Percentiles rank a stretch among this genome's conserved stretches.
These are phyloP conservation scores for Agraylea sexmaculata DNA, from an alignment of 1,140 invertebrate genomes.

Conservation along the genomic window DNA sequence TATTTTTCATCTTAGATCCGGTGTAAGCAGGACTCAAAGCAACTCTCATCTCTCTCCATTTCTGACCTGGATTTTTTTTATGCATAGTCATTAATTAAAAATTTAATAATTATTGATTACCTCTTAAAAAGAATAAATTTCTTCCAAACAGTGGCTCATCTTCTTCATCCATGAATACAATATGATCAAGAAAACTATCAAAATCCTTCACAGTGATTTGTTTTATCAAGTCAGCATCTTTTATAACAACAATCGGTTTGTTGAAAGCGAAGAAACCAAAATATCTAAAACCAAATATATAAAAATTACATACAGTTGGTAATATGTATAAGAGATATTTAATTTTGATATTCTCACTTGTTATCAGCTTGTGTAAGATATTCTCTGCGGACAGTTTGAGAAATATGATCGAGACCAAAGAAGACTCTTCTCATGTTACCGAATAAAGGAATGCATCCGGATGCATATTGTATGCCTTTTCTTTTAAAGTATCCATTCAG, in stretches of 20 bases:
- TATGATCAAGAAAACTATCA: slow-evolving; percentile 44
- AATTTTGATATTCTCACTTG: slow-evolving; percentile 8
- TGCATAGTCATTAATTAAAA: slow-evolving; percentile 1
- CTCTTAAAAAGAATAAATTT: slow-evolving; percentile 34
- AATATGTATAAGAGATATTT: slow-evolving; percentile 2
- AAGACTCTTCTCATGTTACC: slow-evolving; percentile 20
- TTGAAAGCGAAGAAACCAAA: slow-evolving; percentile 37
- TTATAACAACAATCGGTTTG: slow-evolving; percentile 36
- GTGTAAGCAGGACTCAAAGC: slow-evolving; percentile 42
- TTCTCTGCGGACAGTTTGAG: slow-evolving; percentile 12
- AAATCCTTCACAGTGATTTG: slow-evolving; percentile 46
- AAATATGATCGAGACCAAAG: slow-evolving; percentile 16
- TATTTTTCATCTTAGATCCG: slow-evolving; percentile 37
- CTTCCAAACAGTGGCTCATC: slow-evolving; percentile 37
- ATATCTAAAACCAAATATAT: slow-evolving; percentile 26
- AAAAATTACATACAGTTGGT: neutral
- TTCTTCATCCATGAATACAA: slow-evolving; percentile 26
- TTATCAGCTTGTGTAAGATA: slow-evolving; percentile 16
- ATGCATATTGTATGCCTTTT: slow-evolving; percentile 11
- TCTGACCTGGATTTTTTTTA: slow-evolving; percentile 23
- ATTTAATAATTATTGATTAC: slow-evolving; percentile 13
- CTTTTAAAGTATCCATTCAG: slow-evolving; percentile 13
- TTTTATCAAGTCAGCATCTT: slow-evolving; percentile 44
- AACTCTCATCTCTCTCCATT: slow-evolving; percentile 40
- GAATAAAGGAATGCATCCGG: slow-evolving; percentile 11